Evolutionary conservation across 2,797 vertebrate species (phyloP).

Genomic region (Malurus splendens): DNA sequence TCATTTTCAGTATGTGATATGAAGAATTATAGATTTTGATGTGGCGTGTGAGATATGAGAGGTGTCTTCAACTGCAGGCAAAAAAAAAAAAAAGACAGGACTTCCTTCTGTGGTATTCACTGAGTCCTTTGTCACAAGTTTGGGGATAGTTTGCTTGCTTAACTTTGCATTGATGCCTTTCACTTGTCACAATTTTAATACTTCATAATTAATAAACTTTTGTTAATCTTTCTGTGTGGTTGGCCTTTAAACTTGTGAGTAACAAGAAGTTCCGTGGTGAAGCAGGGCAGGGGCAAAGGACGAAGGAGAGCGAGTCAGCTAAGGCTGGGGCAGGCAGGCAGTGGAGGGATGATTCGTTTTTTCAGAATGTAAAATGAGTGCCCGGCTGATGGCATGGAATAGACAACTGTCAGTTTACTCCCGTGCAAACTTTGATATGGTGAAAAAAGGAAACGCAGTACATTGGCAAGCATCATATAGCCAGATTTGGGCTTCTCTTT

Average conservation of each 20-base stretch:
- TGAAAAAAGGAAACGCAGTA: neutral
- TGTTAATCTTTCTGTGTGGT: conserved; percentile 49
- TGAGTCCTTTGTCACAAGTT: conserved; percentile 34
- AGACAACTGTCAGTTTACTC: neutral
- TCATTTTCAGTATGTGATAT: conserved; percentile 89
- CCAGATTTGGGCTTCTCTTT: neutral
- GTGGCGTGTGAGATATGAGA: conserved; percentile 42
- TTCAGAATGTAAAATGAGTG: fast-evolving
- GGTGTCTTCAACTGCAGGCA: conserved; percentile 26
- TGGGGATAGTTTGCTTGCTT: conserved; percentile 52
- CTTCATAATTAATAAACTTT: conserved; percentile 57
- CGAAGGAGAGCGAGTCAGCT: fast-evolving
- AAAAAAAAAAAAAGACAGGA: conserved; percentile 20
- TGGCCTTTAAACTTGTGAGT: neutral
- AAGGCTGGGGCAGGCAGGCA: fast-evolving
- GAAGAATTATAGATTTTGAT: conserved; percentile 62
- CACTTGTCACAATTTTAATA: conserved; percentile 53
- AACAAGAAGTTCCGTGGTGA: fast-evolving
- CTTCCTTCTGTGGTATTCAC: conserved; percentile 8
- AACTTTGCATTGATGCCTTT: conserved; percentile 49
- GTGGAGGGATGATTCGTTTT: fast-evolving
- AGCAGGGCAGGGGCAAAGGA: neutral
- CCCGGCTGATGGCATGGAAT: fast-evolving
- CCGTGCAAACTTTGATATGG: neutral
- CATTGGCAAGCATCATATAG: neutral